Evolutionary conservation across 53 echinoderm and acorn worm species (phyloP), one percentile per base, ranked within the genome.

Genomic region (Antedon mediterranea): DNA sequence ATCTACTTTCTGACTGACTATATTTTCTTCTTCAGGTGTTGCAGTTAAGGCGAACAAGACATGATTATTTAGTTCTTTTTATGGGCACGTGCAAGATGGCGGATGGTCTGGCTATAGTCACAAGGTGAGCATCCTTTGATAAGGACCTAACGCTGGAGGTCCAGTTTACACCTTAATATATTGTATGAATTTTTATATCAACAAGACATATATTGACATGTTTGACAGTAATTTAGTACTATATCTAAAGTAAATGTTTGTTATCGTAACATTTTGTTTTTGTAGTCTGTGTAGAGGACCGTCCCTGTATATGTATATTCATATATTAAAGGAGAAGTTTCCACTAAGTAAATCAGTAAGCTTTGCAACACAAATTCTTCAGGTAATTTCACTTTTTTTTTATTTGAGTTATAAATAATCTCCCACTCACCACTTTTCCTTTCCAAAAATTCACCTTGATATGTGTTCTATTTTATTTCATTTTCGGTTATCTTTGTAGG

Each of bases 31-130:
- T 75, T 0, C 78, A 97, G 97, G 92, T 97, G 20, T 90, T 86
- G 28, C 83, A 79, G 74, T 97, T 97, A 73, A 89, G 85, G 92
- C 92, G 88, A 81, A 97, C 97, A 23, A 83, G 97, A 79, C 97
- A 97, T 73, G 97, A 97, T 37, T 89, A 89, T 76, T 82, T 97
- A 32, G 90, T 97, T 34, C 82, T 97, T 27, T 97, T 97, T 43
- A 97, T 92, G 84, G 97, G 97, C 28, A 88, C 92, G 11, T 97
- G 92, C 76, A 89, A 92, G 83, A 87, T 85, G 27, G 91, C 91
- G 14, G 86, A 89, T 15, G 74, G 88, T 71, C 76, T 90, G 57
- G 97, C 97, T 30, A 97, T 97, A 76, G 92, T 97, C 29, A 97
- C 97, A 72, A 97, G 89, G 97, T 97, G 79, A 91, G 80, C 43